Base-by-base conservation (phyloP, 2,113 vertebrate genomes). In the Protobothrops flavoviridis region DNA sequence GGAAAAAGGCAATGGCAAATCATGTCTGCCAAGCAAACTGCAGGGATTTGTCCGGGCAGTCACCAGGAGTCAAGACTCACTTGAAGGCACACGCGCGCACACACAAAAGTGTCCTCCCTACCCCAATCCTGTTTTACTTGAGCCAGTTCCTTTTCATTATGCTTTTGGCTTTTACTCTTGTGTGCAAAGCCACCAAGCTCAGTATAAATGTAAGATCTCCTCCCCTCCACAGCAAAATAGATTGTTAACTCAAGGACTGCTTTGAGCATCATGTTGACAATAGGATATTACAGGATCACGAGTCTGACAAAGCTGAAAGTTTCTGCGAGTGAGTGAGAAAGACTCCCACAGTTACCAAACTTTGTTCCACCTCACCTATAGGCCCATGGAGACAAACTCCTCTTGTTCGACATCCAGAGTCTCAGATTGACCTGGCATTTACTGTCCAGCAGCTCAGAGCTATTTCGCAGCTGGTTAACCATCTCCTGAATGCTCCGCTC, bases 371-470 rank as follows among this genome's bases (percentile, higher is more conserved):
- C 96, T 97, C 92, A 98, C 98, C 98, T 98, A 97, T 98, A 98
- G 23, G 98, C 97, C 98, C 98, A 99, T 2, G 98, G 98, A 2
- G 98, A 99, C 88, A 98, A 96, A 88, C 98, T 98, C 86, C 98
- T 97, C 56, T 95, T 96, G 96, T 98, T 98, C 91, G 98, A 98
- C 95, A 98, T 97, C 98, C 98, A 98, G 85, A 99, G 97, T 94
- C 98, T 97, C 95, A 98, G 92, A 94, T 98, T 98, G 95, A 99
- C 97, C 94, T 98, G 98, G 81, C 98, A 98, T 94, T 98, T 98
- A 94, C 91, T 97, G 93, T 97, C 97, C 2, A 96, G 96, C 0
- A 96, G 95, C 94, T 98, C 98, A 0, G 98, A 98, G 95, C 97
- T 96, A 92, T 98, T 98, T 93, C 93, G 96, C 96, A 99, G 97